Evolutionary conservation across 2,113 vertebrate genomes (phyloP).

Genomic region (Recurvirostra avosetta): DNA sequence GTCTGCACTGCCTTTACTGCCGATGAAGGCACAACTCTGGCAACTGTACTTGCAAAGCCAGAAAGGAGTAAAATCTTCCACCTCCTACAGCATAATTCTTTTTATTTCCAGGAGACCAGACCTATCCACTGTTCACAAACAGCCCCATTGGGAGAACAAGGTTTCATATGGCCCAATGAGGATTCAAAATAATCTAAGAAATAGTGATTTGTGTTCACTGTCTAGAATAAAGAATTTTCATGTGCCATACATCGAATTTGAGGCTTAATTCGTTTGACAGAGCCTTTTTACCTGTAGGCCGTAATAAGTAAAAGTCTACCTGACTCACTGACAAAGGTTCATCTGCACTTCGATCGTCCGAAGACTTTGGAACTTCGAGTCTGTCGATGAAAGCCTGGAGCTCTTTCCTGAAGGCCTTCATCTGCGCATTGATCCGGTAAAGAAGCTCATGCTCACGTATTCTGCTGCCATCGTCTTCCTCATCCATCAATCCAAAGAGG

Average conservation of each 20-base stretch:
- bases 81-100: not conserved
- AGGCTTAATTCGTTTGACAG: slow-evolving; percentile 22
- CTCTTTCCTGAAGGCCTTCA: slow-evolving; percentile 98
- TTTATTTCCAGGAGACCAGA: not conserved
- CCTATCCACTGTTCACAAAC: not conserved
- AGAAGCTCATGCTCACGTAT: slow-evolving; percentile 96
- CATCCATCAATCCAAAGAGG: slow-evolving; percentile 91
- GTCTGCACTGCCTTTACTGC: not conserved
- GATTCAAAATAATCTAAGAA: not conserved
- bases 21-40: not conserved
- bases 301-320: slow-evolving; percentile 79
- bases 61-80: not conserved
- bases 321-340: slow-evolving; percentile 98
- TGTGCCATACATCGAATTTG: not conserved
- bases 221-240: not conserved
- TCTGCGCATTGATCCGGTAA: slow-evolving; percentile 96
- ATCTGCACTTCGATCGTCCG: slow-evolving; percentile 86
- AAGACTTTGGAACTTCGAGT: slow-evolving; percentile 91
- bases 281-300: slow-evolving; percentile 67
- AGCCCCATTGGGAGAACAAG: not conserved
- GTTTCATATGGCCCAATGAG: not conserved
- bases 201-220: not conserved
- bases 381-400: slow-evolving; percentile 96
- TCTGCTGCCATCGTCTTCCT: slow-evolving; percentile 93
- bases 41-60: not conserved